A percentile compares a stretch with the other conserved stretches of the same genome.
Evolutionary conservation across 2,797 vertebrate species (phyloP).

Genomic region (Sparidentex hasta): DNA sequence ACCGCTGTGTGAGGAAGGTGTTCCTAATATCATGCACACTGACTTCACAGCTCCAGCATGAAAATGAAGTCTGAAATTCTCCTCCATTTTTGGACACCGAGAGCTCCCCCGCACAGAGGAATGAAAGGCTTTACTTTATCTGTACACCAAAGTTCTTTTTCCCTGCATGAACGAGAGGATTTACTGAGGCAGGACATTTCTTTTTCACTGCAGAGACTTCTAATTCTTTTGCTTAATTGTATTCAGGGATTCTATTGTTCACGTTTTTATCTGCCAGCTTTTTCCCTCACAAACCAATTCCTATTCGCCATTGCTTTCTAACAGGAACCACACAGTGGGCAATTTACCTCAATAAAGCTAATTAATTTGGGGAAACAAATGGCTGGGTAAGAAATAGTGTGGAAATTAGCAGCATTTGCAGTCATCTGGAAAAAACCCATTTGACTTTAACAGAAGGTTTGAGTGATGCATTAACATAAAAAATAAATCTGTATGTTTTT

Average conservation of each 20-base stretch:
- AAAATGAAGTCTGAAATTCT: conserved; percentile 65
- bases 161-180: conserved; percentile 66
- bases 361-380: conserved; percentile 74
- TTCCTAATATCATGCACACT: conserved; percentile 60
- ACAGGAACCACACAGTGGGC: conserved; percentile 52
- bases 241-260: conserved; percentile 77
- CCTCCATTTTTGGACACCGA: conserved; percentile 56
- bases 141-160: conserved; percentile 53
- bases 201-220: conserved; percentile 64
- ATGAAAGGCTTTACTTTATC: conserved; percentile 72
- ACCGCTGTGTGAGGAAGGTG: conserved; percentile 27
- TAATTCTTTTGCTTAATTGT: conserved; percentile 81
- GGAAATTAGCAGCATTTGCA: conserved; percentile 53
- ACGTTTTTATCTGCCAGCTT: conserved; percentile 69
- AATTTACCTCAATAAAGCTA: conserved; percentile 68
- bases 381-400: conserved; percentile 38
- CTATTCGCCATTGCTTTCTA: conserved; percentile 42
- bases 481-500: neutral
- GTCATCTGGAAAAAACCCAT: conserved; percentile 56
- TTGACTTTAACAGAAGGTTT: conserved; percentile 45
- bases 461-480: conserved; percentile 8
- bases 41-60: conserved; percentile 52
- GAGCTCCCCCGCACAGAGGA: conserved; percentile 40
- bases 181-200: conserved; percentile 79
- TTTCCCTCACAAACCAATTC: conserved; percentile 55